Evolutionary conservation across 2,113 vertebrate genomes (phyloP), one percentile per base, ranked within the genome.

Genomic region (Pygoscelis adeliae): DNA sequence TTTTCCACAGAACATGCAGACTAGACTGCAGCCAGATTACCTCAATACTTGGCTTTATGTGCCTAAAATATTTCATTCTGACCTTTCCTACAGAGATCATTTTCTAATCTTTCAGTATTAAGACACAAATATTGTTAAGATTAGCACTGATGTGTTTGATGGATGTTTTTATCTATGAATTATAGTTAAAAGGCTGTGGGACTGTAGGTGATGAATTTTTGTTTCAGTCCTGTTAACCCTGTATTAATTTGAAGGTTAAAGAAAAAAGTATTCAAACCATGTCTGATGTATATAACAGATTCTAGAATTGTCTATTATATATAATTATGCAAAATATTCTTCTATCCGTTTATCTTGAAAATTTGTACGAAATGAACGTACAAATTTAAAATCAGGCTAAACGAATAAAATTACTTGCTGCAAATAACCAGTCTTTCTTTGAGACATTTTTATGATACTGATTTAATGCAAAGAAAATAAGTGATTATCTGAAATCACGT

Each of bases 401-500:
- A 67, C 3, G 13, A 86, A 78, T 94, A 47, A 86, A 93, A 83
- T 80, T 52, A 58, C 38, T 62, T 86, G 20, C 74, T 91, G 42
- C 85, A 89, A 83, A 83, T 92, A 85, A 69, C 62, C 78, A 81
- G 5, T 85, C 62, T 79, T 89, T 89, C 83, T 80, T 50, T 66
- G 53, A 77, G 84, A 94, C 70, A 17, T 80, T 95, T 96, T 96
- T 96, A 93, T 96, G 55, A 36, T 90, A 79, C 53, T 83, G 78
- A 93, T 95, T 94, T 94, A 97, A 81, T 86, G 88, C 55, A 93
- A 97, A 90, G 88, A 97, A 97, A 97, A 93, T 59, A 92, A 91
- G 70, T 81, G 52, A 94, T 96, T 96, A 78, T 90, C 80, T 95
- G 72, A 90, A 95, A 90, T 89, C 72, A 88, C 3, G 0, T 96